Conservation (phyloP, 2,797 vertebrate genomes). For the Pseudochaenichthys georgianus region DNA sequence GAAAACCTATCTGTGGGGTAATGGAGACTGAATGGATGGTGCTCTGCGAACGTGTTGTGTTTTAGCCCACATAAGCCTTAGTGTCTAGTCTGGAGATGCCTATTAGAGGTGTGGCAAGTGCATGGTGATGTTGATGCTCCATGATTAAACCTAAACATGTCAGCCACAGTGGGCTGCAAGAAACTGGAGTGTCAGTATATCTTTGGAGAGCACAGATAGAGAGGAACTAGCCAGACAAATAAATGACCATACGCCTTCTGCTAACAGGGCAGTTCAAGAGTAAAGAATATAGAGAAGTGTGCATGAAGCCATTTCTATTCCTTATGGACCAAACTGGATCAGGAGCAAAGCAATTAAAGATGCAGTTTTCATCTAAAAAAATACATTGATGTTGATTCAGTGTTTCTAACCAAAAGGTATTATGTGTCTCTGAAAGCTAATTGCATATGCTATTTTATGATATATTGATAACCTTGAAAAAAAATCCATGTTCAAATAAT, state of each 20-base stretch:
- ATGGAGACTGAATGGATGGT: slow-evolving; percentile 74
- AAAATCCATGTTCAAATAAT: background rate
- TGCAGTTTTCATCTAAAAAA: slow-evolving; percentile 6
- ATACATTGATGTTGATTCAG: slow-evolving; percentile 7
- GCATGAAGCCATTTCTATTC: slow-evolving; percentile 36
- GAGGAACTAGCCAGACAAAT: slow-evolving; percentile 24
- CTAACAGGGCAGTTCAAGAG: slow-evolving; percentile 19
- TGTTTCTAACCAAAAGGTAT: background rate
- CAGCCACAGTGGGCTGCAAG: slow-evolving; percentile 12
- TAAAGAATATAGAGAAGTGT: slow-evolving; percentile 8
- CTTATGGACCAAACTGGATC: slow-evolving; percentile 17
- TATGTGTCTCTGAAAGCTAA: background rate
- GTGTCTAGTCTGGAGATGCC: slow-evolving; percentile 48
- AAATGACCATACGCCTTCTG: slow-evolving; percentile 22
- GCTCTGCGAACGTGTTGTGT: slow-evolving; percentile 68
- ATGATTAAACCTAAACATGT: slow-evolving; percentile 52
- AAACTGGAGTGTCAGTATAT: slow-evolving; percentile 20
- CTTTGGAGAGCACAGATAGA: slow-evolving; percentile 28
- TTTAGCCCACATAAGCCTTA: slow-evolving; percentile 58
- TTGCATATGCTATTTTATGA: background rate
- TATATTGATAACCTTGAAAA: background rate
- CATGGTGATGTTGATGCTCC: slow-evolving; percentile 23
- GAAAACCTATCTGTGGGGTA: slow-evolving; percentile 69
- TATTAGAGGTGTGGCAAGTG: slow-evolving; percentile 58
- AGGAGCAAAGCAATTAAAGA: slow-evolving; percentile 8